A percentile compares a stretch with the other conserved stretches of the same genome.
phyloP scores from a whole-genome alignment of 2,797 vertebrate genomes.

The Gouania willdenowi region DNA sequence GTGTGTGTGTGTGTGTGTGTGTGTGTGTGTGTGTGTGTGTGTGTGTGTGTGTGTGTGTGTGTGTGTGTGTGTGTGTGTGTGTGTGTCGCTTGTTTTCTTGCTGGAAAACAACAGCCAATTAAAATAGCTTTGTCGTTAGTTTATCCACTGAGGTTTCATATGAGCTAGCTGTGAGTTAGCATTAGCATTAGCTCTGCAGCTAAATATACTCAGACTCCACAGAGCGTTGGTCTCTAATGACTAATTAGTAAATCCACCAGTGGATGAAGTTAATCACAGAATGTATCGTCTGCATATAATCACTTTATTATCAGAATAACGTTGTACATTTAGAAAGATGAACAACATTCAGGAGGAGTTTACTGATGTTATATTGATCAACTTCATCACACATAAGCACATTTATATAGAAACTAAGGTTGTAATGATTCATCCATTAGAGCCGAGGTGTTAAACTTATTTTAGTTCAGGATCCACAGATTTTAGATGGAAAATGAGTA shows the following conservation, averaged over 20 bases:
- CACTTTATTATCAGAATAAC: no score
- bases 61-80: neutral
- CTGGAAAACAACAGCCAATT: slow-evolving; percentile 56
- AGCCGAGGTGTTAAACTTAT: no score
- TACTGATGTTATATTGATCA: no score
- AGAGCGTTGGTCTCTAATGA: slow-evolving; percentile 41
- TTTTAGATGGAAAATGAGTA: no score
- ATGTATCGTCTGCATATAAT: no score
- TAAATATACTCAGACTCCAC: slow-evolving; percentile 34
- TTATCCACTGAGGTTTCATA: slow-evolving; percentile 26
- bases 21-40: neutral
- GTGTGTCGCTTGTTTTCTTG: slow-evolving; percentile 18
- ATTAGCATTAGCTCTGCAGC: slow-evolving; percentile 1
- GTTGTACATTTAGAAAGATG: no score
- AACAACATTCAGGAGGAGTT: no score
- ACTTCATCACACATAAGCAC: no score
- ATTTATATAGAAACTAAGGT: no score
- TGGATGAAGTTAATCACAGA: slow-evolving; percentile 54
- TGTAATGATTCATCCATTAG: no score
- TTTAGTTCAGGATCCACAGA: no score
- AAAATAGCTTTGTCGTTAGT: slow-evolving; percentile 50
- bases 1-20: neutral
- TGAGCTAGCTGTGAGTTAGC: slow-evolving; percentile 24
- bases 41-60: neutral
- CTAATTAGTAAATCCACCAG: slow-evolving; percentile 58